phyloP scores from a whole-genome alignment of 2,797 vertebrate genomes.

The Valencia hispanica region DNA sequence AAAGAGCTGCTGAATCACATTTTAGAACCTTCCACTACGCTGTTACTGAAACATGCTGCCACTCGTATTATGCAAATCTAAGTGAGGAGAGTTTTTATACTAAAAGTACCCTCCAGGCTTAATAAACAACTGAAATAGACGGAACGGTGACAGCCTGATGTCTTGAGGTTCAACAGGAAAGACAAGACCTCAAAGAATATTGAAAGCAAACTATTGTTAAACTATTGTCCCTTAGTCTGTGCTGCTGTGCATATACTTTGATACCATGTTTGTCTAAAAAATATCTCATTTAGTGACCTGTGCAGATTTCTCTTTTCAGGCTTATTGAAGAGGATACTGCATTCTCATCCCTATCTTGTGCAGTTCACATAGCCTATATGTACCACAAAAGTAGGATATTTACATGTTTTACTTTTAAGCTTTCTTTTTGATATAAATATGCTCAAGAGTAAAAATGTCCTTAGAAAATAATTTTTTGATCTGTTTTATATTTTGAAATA shows the following conservation, averaged over 20 bases:
- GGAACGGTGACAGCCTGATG: not conserved
- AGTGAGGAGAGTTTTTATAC: not conserved
- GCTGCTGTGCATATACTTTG: not conserved
- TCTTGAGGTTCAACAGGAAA: not conserved
- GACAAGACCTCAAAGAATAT: not conserved
- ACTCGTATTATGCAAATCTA: not conserved
- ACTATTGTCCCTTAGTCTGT: not conserved
- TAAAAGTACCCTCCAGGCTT: not conserved
- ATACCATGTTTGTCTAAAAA: not conserved
- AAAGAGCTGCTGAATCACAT: conserved; percentile 15
- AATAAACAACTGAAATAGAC: not conserved
- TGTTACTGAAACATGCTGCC: conserved; percentile 7
- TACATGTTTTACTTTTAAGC: not conserved
- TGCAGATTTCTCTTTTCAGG: not conserved
- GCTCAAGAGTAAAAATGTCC: not conserved
- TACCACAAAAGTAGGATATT: not conserved
- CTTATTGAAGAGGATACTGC: not conserved
- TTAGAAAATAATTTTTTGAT: not conserved
- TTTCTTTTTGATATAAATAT: not conserved
- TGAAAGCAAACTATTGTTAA: not conserved
- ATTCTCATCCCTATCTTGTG: not conserved
- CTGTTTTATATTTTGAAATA: not conserved
- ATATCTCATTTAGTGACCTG: not conserved
- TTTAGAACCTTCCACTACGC: conserved; percentile 7
- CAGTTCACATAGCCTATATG: not conserved